Evolutionary conservation across 2,888 invertebrate species (phyloP).

Genomic region (Caenorhabditis uteleia): DNA sequence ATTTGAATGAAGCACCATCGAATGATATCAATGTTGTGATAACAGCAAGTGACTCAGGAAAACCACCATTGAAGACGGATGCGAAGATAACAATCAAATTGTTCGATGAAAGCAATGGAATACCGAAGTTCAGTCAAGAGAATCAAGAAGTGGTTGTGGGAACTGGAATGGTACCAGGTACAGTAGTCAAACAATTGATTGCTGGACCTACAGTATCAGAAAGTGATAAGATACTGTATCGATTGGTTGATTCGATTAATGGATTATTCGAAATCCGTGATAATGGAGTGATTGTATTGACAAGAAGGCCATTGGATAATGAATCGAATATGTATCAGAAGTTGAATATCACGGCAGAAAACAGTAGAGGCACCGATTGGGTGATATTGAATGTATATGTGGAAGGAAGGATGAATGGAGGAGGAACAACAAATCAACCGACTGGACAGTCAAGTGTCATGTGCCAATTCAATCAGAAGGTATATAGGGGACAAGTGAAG

Average conservation of each 20-base stretch:
- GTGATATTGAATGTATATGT: conserved; percentile 36
- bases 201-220: conserved; percentile 21
- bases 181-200: conserved; percentile 14
- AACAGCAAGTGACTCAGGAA: conserved; percentile 55
- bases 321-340: conserved; percentile 50
- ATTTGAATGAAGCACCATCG: conserved; percentile 26
- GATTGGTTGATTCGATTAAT: conserved; percentile 6
- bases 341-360: conserved; percentile 56
- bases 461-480: conserved; percentile 52
- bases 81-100: conserved; percentile 35
- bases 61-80: conserved; percentile 51
- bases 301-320: conserved; percentile 41
- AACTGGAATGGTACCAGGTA: conserved; percentile 12
- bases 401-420: conserved; percentile 23
- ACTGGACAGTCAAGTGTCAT: not conserved
- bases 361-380: conserved; percentile 43
- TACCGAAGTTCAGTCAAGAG: conserved; percentile 22
- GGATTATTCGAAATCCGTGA: conserved; percentile 36
- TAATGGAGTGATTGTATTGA: conserved; percentile 45
- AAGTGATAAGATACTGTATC: conserved; percentile 15
- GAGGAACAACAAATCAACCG: conserved; percentile 6
- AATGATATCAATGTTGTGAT: conserved; percentile 45
- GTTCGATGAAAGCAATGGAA: conserved; percentile 14
- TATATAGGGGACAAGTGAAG: conserved; percentile 57
- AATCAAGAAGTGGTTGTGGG: conserved; percentile 7